A percentile compares a stretch with the other conserved stretches of the same genome.
These are phyloP conservation scores for Metopia argyrocephala DNA, from an alignment of 2,888 invertebrate genomes.

Conservation along the genomic window DNA sequence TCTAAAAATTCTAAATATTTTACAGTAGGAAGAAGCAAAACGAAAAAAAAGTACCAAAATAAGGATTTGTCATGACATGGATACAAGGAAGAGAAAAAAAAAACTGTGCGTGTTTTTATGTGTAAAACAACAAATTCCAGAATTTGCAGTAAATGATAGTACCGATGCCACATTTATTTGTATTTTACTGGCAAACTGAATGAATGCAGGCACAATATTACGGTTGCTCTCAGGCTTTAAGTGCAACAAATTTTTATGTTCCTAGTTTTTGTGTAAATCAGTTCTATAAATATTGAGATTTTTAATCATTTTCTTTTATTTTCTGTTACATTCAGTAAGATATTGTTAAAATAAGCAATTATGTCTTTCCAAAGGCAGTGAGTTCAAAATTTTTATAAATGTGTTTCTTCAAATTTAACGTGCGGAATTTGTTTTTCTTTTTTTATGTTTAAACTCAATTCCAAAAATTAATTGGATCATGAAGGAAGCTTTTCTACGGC, in stretches of 20 bases:
- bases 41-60: neutral
- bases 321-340: neutral
- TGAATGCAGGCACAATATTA: neutral
- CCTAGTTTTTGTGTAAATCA: neutral
- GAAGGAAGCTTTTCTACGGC: too few species aligned
- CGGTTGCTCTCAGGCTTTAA: too few species aligned
- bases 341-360: neutral
- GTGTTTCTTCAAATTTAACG: too few species aligned
- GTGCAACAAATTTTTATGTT: too few species aligned
- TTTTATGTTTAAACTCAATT: too few species aligned
- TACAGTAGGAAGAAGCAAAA: neutral
- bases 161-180: conserved; percentile 25
- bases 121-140: conserved; percentile 42
- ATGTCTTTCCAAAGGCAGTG: neutral
- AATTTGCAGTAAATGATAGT: conserved; percentile 31
- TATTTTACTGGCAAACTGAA: neutral
- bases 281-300: neutral
- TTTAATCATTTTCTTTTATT: neutral
- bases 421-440: too few species aligned
- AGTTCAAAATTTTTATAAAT: neutral
- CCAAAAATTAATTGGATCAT: too few species aligned
- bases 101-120: too few species aligned
- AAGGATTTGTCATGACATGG: neutral
- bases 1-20: neutral
- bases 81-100: neutral